Evolutionary conservation across 1,140 invertebrate genomes (phyloP).

Genomic region (Monochamus saltuarius): DNA sequence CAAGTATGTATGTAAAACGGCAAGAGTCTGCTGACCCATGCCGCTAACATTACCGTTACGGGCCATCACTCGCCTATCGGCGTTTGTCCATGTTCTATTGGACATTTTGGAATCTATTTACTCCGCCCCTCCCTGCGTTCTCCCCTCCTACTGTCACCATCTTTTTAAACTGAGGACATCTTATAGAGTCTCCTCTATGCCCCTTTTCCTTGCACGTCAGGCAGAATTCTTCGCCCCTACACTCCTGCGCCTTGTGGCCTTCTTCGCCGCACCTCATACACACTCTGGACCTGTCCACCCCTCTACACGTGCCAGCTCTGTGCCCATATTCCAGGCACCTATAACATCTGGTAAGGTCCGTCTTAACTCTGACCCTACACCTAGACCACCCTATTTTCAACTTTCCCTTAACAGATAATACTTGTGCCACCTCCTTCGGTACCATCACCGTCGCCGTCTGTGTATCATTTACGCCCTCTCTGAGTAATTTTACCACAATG

Average conservation of each 20-base stretch:
- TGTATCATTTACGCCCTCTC: background rate
- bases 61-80: no score
- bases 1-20: no score
- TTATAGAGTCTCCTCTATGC: constrained; percentile 5
- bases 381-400: constrained; percentile 3
- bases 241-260: constrained; percentile 16
- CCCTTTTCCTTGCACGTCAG: constrained; percentile 11
- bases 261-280: constrained; percentile 10
- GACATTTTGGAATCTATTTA: no score
- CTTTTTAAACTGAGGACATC: constrained; percentile 13
- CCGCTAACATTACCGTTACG: no score
- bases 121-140: no score
- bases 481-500: background rate
- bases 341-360: constrained; percentile 12
- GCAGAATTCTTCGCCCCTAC: background rate
- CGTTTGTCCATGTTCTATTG: background rate
- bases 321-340: constrained; percentile 21
- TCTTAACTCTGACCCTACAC: no score
- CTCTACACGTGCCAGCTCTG: background rate
- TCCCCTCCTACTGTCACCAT: constrained; percentile 3
- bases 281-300: background rate
- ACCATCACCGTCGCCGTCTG: background rate
- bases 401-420: background rate
- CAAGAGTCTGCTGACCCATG: no score
- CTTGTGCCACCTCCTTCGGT: background rate